Conservation (phyloP, 2,797 vertebrate species). For the Paratrypauchen microcephalus region DNA sequence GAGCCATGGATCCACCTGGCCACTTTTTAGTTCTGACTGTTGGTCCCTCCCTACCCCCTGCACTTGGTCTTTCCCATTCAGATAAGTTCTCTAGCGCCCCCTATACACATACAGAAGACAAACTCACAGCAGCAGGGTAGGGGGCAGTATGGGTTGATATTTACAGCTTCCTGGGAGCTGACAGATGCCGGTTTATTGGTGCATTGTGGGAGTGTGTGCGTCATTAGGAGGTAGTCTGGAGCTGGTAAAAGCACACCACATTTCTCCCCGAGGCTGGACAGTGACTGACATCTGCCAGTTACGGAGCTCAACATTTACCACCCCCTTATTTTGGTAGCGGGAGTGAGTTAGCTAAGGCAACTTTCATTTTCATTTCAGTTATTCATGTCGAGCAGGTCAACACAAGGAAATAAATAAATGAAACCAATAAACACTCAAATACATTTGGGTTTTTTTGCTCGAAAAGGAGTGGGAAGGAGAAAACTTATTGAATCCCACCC, state of each 20-base stretch:
- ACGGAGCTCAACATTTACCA: background rate
- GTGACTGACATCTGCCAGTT: background rate
- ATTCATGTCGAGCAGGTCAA: too few relatives aligned
- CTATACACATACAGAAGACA: slow-evolving; percentile 26
- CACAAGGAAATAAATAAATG: too few relatives aligned
- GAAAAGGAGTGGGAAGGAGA: too few relatives aligned
- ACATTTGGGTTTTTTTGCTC: too few relatives aligned
- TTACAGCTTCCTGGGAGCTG: slow-evolving; percentile 39
- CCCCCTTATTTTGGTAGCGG: background rate
- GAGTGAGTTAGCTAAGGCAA: too few relatives aligned
- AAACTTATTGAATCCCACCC: too few relatives aligned
- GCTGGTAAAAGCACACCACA: background rate
- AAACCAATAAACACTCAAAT: too few relatives aligned
- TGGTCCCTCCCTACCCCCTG: background rate
- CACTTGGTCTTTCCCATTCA: slow-evolving; percentile 38
- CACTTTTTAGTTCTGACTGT: too few relatives aligned
- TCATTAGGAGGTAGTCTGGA: background rate
- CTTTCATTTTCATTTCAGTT: too few relatives aligned
- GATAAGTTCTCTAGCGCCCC: slow-evolving; percentile 28
- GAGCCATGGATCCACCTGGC: background rate
- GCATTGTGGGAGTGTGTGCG: slow-evolving; percentile 20
- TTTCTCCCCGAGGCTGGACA: background rate
- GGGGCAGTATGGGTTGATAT: slow-evolving; percentile 31
- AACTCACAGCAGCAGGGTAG: slow-evolving; percentile 29
- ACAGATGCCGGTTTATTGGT: slow-evolving; percentile 31